Percentiles rank a stretch among this genome's conserved stretches.
Evolutionary conservation across 1,140 invertebrate species (phyloP).

Genomic region (Micrasema minimum): DNA sequence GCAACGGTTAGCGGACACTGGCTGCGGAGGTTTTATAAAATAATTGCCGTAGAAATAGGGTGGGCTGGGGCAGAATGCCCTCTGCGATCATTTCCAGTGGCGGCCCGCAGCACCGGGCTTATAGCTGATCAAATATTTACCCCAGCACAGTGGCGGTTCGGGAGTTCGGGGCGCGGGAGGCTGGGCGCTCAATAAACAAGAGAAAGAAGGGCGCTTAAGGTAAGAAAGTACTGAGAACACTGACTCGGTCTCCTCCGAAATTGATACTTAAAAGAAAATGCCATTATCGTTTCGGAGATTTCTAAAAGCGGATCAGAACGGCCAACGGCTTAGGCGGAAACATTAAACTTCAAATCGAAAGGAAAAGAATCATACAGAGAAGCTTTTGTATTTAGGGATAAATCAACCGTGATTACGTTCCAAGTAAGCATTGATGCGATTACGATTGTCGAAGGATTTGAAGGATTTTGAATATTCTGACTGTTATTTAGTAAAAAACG

Average conservation of each 20-base stretch:
- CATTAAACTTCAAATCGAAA: too few relatives aligned
- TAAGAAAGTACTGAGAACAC: conserved; percentile 13
- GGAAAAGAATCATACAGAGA: too few relatives aligned
- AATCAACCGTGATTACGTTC: too few relatives aligned
- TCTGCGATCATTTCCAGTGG: conserved; percentile 36
- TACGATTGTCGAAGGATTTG: too few relatives aligned
- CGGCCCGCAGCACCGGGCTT: conserved; percentile 32
- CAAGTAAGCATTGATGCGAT: too few relatives aligned
- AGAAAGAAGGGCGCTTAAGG: background rate
- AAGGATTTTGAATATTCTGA: too few relatives aligned
- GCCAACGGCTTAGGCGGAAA: too few relatives aligned
- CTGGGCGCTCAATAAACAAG: conserved; percentile 35
- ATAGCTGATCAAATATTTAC: conserved; percentile 46
- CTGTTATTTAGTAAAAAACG: too few relatives aligned
- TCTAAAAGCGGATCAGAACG: conserved; percentile 17
- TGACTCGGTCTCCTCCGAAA: conserved; percentile 24
- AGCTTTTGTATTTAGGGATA: too few relatives aligned
- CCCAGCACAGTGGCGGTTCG: conserved; percentile 11
- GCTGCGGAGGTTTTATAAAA: conserved; percentile 4
- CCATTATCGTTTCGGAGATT: conserved; percentile 39
- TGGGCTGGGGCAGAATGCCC: background rate
- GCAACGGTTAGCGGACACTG: background rate
- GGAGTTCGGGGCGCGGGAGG: background rate
- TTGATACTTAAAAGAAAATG: conserved; percentile 44
- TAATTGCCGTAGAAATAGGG: conserved; percentile 15